Percentiles rank a stretch among this genome's conserved stretches.
Evolutionary conservation across 2,797 vertebrate genomes (phyloP).

Genomic region (Trichosurus vulpecula): DNA sequence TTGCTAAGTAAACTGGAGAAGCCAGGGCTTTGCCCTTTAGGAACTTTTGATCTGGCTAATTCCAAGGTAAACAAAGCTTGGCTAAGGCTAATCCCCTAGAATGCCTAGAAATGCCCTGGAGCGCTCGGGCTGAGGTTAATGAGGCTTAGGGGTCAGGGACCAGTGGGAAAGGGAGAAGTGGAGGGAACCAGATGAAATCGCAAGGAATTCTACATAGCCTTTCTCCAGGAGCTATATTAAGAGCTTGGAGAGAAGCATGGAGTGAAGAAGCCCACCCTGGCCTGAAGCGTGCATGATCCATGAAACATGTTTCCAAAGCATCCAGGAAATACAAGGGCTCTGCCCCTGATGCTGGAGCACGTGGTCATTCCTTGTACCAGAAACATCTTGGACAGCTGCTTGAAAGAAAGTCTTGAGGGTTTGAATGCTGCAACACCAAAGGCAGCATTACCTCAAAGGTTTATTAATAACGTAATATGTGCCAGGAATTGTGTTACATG

Average conservation of each 20-base stretch:
- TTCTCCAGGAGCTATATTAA: not conserved
- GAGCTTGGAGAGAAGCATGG: not conserved
- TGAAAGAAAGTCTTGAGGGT: not conserved
- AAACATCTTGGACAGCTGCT: not conserved
- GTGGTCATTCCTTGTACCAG: not conserved
- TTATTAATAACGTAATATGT: not conserved
- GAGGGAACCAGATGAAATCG: not conserved
- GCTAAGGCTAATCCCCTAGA: not conserved
- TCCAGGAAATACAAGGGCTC: not conserved
- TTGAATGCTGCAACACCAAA: not conserved
- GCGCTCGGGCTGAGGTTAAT: not conserved
- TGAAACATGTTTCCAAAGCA: not conserved
- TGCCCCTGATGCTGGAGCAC: not conserved
- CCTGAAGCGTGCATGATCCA: not conserved
- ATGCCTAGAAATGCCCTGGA: not conserved
- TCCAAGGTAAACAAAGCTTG: not conserved
- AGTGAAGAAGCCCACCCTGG: not conserved
- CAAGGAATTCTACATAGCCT: not conserved
- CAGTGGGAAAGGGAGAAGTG: not conserved
- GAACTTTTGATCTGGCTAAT: not conserved
- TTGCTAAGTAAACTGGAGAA: not conserved
- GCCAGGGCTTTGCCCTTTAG: not conserved
- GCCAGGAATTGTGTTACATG: not conserved
- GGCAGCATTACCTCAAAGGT: not conserved
- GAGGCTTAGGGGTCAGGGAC: not conserved